A percentile compares a stretch with the other conserved stretches of the same genome.
Evolutionary conservation across 2,113 vertebrate species (phyloP).

Genomic region (Ginglymostoma cirratum): DNA sequence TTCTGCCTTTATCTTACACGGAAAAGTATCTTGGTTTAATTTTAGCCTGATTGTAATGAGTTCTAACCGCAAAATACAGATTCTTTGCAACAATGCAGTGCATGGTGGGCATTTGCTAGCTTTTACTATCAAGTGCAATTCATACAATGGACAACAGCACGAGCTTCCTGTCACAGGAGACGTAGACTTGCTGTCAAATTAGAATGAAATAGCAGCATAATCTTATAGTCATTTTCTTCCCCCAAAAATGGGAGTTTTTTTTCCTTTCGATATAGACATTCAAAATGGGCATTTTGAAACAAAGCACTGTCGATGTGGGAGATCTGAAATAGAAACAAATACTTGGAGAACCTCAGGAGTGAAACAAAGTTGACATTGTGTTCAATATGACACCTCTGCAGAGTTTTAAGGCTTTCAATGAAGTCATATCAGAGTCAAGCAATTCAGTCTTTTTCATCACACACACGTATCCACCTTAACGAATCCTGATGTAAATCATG

Average conservation of each 20-base stretch:
- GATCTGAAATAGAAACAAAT: too few species aligned
- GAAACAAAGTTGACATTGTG: too few species aligned
- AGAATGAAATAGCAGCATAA: neutral
- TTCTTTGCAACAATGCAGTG: neutral
- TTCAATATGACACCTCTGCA: too few species aligned
- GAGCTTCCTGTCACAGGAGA: neutral
- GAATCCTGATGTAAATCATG: neutral
- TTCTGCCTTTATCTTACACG: too few species aligned
- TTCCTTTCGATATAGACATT: neutral
- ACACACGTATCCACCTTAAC: too few species aligned
- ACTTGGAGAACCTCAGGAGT: too few species aligned
- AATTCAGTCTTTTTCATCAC: too few species aligned
- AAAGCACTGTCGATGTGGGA: too few species aligned
- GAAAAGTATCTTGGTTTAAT: neutral
- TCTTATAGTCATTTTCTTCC: too few species aligned
- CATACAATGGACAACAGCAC: neutral
- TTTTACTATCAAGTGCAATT: neutral
- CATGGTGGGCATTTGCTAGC: neutral
- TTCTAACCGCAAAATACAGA: neutral
- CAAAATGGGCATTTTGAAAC: neutral
- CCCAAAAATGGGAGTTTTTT: too few species aligned
- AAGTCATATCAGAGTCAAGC: too few species aligned
- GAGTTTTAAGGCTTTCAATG: too few species aligned
- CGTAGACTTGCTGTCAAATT: neutral
- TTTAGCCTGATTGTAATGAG: neutral